Evolutionary conservation across 2,113 vertebrate genomes (phyloP), one percentile per base, ranked within the genome.

Genomic region (Raphicerus campestris): DNA sequence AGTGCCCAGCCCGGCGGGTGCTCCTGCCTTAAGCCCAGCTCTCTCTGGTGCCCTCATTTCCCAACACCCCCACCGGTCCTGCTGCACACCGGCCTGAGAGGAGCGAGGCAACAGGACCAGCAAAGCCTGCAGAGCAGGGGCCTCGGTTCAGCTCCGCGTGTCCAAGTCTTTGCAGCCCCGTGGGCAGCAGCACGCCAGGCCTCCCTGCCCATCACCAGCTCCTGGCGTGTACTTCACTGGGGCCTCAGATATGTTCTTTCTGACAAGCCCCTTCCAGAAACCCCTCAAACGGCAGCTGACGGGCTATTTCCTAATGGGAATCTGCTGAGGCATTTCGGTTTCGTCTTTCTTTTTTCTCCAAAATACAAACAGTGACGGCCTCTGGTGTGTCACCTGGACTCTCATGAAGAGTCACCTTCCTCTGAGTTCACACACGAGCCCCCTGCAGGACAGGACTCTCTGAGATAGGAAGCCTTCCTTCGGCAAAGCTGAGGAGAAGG

Each of bases 241-340:
- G 0, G 2, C n/a, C 42, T 19, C 11, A 2, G 28, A 26, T 13
- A 1, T 13, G 7, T 2, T 3, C 42, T 17, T 61, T 24, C 3
- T 15, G 9, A n/a, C 2, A 14, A 51, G 53, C 8, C 30, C 45
- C 83, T n/a, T 32, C 28, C 26, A 63, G 8, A 13, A n/a, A 13
- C 10, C 75, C 35, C 73, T 10, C 22, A 6, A 32, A 39, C 32
- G 4, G 14, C 0, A 15, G 42, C n/a, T 83, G 42, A 28, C 1
- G 9, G 58, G 42, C 6, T 2, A 1, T 9, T 10, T 28, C 66
- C 75, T 39, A 2, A 10, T 4, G 42, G 45, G 47, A 3, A 6
- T 6, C 56, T 45, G 22, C 55, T 22, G 82, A 61, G 11, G 61
- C 11, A 2, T 16, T 4, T 26, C 3, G 16, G 16, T 8, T 7